phyloP scores from a whole-genome alignment of 2,797 vertebrate genomes.

The Syngnathus rostellatus region DNA sequence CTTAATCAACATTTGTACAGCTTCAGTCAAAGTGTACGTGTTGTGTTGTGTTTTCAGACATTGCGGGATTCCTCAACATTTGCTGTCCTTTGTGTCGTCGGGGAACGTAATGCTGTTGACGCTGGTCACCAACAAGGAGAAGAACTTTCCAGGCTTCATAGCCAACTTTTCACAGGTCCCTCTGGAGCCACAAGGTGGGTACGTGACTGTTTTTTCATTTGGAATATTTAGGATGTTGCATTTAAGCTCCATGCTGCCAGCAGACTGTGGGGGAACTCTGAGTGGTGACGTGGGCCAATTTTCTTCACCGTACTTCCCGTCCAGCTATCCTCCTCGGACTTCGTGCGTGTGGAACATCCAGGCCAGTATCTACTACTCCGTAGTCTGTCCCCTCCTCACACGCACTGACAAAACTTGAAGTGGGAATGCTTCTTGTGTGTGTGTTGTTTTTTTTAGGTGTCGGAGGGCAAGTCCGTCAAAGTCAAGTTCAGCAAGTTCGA shows the following conservation, averaged over 20 bases:
- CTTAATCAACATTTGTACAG: neutral
- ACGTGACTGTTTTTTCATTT: neutral
- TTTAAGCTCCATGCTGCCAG: neutral
- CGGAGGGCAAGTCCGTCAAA: conserved; percentile 69
- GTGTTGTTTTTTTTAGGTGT: conserved; percentile 62
- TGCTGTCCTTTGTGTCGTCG: conserved; percentile 83
- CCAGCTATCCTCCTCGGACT: conserved; percentile 75
- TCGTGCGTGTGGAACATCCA: conserved; percentile 79
- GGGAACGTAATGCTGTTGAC: conserved; percentile 83
- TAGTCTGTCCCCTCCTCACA: no score
- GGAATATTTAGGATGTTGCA: neutral
- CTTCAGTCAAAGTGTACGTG: neutral
- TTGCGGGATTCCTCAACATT: conserved; percentile 77
- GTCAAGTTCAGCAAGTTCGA: conserved; percentile 77
- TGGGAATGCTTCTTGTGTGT: neutral
- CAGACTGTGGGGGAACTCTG: conserved; percentile 77
- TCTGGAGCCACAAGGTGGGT: conserved; percentile 33
- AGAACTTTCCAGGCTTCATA: conserved; percentile 81
- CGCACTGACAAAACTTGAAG: neutral
- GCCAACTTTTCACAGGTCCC: conserved; percentile 81
- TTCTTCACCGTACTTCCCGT: conserved; percentile 79
- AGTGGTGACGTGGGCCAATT: conserved; percentile 63
- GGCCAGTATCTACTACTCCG: conserved; percentile 49
- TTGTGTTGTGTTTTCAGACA: conserved; percentile 61
- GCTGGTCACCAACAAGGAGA: conserved; percentile 72